phyloP scores from a whole-genome alignment of 2,888 invertebrate genomes.

The Anaspis maculata region DNA sequence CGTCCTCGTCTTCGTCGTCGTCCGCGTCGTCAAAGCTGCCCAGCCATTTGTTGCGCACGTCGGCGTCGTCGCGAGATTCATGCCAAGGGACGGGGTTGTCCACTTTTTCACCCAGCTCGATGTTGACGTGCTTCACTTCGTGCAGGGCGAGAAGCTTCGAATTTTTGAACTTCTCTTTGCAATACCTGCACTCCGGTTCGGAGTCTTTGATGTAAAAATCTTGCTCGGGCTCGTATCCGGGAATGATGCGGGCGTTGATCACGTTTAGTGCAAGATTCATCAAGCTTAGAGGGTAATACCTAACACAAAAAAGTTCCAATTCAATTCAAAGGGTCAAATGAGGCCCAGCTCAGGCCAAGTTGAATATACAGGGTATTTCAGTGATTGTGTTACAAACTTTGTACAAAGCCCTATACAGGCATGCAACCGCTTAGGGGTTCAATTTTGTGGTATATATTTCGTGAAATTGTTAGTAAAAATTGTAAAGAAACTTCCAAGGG shows the following conservation, averaged over 20 bases:
- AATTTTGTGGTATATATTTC: too few relatives aligned
- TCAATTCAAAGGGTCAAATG: too few relatives aligned
- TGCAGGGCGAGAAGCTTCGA: slow-evolving; percentile 33
- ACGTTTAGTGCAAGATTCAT: slow-evolving; percentile 29
- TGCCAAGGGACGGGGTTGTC: slow-evolving; percentile 33
- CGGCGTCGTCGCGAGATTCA: slow-evolving; percentile 24
- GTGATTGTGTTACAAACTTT: too few relatives aligned
- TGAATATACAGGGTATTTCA: too few relatives aligned
- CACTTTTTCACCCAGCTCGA: slow-evolving; percentile 33
- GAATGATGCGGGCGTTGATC: slow-evolving; percentile 33
- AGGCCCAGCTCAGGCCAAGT: too few relatives aligned
- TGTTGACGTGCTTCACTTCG: slow-evolving; percentile 35
- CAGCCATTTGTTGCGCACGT: slow-evolving; percentile 37
- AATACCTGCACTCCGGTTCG: slow-evolving; percentile 33
- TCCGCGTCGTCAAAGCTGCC: slow-evolving; percentile 15
- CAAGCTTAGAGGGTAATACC: slow-evolving; percentile 33
- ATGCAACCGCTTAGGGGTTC: too few relatives aligned
- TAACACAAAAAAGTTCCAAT: too few relatives aligned
- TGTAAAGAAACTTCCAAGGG: too few relatives aligned
- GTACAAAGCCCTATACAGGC: too few relatives aligned
- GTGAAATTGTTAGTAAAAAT: too few relatives aligned
- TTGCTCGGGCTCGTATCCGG: slow-evolving; percentile 26
- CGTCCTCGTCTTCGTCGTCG: slow-evolving; percentile 16
- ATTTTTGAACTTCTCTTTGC: slow-evolving; percentile 30
- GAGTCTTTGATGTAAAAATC: slow-evolving; percentile 18